Base-by-base conservation (phyloP, 2,113 vertebrate genomes). In the Circaetus gallicus region DNA sequence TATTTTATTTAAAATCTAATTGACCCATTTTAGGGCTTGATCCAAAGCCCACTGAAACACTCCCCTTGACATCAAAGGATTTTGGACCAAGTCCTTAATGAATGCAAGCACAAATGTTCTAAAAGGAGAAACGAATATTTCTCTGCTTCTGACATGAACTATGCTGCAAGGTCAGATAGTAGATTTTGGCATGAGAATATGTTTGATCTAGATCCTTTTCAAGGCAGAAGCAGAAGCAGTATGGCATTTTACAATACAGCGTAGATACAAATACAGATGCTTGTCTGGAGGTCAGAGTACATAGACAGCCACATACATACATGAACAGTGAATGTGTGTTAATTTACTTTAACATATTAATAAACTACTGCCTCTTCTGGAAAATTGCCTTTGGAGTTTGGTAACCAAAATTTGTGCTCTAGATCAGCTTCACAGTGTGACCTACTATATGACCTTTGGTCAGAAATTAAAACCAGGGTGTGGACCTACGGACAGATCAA, bases 31-130 rank as follows among this genome's bases (percentile, higher is more conserved):
- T 85, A 87, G 73, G 47, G 42, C 58, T 85, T 83, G n/a, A 90
- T 83, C 63, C 73, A 93, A 90, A 95, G 38, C 29, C 49, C 71
- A 85, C 55, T 66, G 71, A 92, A 95, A 73, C 36, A 80, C 58
- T 95, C 42, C 69, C 81, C 56, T 95, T 82, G n/a, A 95, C 87
- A 91, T 97, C 95, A 95, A 95, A 95, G 87, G 66, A 47, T 87
- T 91, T 93, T 97, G 45, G 81, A 91, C 29, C 2, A 14, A 85
- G 45, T 66, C 50, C 50, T 91, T 96, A 93, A 96, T 63, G 74
- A 95, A 89, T 85, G 38, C 66, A 94, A 82, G 81, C 38, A 94
- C 43, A 90, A 91, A 91, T 62, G 21, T 77, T 93, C 91, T 93
- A 93, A 97, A 96, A 93, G 28, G 16, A 89, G 78, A 94, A 96